These are phyloP conservation scores for Danio aesculapii DNA, from an alignment of 2,797 vertebrate genomes.

Conservation along the genomic window DNA sequence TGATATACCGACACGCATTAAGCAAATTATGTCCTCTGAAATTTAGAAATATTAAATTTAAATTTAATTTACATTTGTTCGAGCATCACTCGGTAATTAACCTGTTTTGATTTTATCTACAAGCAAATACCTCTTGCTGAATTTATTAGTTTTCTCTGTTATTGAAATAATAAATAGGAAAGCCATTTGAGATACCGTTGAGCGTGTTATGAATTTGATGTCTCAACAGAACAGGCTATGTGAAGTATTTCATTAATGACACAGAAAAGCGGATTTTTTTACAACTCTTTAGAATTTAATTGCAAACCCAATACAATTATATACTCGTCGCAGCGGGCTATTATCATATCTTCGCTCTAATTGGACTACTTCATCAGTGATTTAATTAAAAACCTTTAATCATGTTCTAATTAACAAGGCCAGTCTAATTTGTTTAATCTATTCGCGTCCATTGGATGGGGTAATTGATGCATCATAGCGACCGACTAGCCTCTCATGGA, in stretches of 20 bases:
- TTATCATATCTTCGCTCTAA: slow-evolving; percentile 91
- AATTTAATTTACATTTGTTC: slow-evolving; percentile 89
- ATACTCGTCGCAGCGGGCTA: slow-evolving; percentile 81
- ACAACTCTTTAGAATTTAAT: slow-evolving; percentile 79
- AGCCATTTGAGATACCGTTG: slow-evolving; percentile 73
- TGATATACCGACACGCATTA: slow-evolving; percentile 86
- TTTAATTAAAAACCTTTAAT: slow-evolving; percentile 92
- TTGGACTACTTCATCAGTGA: slow-evolving; percentile 87
- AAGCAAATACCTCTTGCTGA: slow-evolving; percentile 84
- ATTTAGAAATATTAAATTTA: slow-evolving; percentile 86
- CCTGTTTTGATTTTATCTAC: slow-evolving; percentile 84
- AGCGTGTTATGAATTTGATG: slow-evolving; percentile 79
- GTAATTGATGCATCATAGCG: slow-evolving; percentile 79
- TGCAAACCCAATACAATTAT: slow-evolving; percentile 77
- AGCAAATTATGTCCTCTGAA: slow-evolving; percentile 84
- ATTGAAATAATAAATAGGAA: slow-evolving; percentile 79
- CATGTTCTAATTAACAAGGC: slow-evolving; percentile 92
- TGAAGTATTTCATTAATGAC: slow-evolving; percentile 84
- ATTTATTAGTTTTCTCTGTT: slow-evolving; percentile 87
- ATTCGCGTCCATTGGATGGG: slow-evolving; percentile 79
- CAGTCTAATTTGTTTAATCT: slow-evolving; percentile 89
- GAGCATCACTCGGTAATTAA: slow-evolving; percentile 84
- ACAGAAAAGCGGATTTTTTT: slow-evolving; percentile 74
- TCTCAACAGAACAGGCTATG: slow-evolving; percentile 78
- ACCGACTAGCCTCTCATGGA: slow-evolving; percentile 66